These are phyloP conservation scores for Cisticola juncidis DNA, from an alignment of 2,113 vertebrate genomes.

Conservation along the genomic window DNA sequence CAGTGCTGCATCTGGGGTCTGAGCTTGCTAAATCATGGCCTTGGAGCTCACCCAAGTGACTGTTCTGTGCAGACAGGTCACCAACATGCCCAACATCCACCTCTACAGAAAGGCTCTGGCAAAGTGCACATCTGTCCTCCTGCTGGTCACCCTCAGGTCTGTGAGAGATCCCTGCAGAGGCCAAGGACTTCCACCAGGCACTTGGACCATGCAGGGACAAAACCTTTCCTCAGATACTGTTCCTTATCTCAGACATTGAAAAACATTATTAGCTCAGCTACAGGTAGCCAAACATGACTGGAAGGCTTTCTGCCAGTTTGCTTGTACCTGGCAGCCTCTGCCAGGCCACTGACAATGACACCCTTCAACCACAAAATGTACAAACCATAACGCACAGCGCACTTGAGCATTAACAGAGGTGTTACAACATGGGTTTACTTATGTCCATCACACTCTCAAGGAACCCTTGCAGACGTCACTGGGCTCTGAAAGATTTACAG, in stretches of 20 bases:
- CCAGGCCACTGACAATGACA: not conserved
- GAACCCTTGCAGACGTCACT: not conserved
- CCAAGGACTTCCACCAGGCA: not conserved
- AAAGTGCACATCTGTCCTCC: not conserved
- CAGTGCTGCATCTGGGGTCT: not conserved
- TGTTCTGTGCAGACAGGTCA: not conserved
- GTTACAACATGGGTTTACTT: not conserved
- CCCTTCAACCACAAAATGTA: not conserved
- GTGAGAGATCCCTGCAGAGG: not conserved
- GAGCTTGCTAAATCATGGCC: not conserved
- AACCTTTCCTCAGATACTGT: not conserved
- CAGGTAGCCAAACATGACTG: not conserved
- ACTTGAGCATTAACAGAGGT: not conserved
- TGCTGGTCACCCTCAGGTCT: accelerated
- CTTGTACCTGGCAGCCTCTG: not conserved
- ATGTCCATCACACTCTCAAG: not conserved
- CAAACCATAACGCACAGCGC: not conserved
- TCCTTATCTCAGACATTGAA: not conserved
- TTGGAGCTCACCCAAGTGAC: not conserved
- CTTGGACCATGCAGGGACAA: not conserved
- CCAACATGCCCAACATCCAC: too few relatives aligned
- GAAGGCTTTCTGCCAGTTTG: not conserved
- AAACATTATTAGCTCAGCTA: not conserved
- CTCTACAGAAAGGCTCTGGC: not conserved
- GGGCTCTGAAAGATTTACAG: not conserved